Evolutionary conservation across 2,797 vertebrate genomes (phyloP), one percentile per base, ranked within the genome.

Genomic region (Danio aesculapii): DNA sequence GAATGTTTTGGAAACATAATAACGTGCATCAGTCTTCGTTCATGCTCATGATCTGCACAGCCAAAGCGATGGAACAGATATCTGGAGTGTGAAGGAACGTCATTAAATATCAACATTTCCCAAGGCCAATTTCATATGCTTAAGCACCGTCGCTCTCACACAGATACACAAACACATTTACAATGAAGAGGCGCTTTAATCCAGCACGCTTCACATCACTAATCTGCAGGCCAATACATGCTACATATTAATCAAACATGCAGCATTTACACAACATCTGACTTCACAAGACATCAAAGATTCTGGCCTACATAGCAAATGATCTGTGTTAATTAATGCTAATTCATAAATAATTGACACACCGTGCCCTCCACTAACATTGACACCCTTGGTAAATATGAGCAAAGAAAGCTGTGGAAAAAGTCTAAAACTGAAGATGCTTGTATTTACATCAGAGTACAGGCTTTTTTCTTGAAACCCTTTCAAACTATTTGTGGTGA

Each of bases 21-120:
- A n/a, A 14, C 49, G 58, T 47, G n/a, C 46, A 57, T 59, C 17
- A 5, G 3, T 41, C 59, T n/a, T 49, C 59, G 55, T 14, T 11
- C 19, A 19, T 39, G n/a, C 50, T 78, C 11, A 59, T 47, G 64
- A 78, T 59, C 30, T 78, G 44, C 66, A 55, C 41, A 46, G 44
- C 53, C 49, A 57, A 46, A 50, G 55, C 53, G 69, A 78, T 17
- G 46, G 55, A 78, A 41, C 53, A 69, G 55, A 69, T 78, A 59
- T 69, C 76, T 69, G 64, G n/a, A 78, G 53, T 78, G 76, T 78
- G 76, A 74, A 74, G 49, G 50, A 64, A 74, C 50, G 17, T 64
- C 66, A 55, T 64, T 72, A 55, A 30, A 17, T 62, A 72, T 81
- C 17, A 43, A 14, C 39, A 58, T 59, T 78, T 66, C 57, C 75